Evolutionary conservation across 2,888 invertebrate genomes (phyloP).

Genomic region (Megalurothrips usitatus): DNA sequence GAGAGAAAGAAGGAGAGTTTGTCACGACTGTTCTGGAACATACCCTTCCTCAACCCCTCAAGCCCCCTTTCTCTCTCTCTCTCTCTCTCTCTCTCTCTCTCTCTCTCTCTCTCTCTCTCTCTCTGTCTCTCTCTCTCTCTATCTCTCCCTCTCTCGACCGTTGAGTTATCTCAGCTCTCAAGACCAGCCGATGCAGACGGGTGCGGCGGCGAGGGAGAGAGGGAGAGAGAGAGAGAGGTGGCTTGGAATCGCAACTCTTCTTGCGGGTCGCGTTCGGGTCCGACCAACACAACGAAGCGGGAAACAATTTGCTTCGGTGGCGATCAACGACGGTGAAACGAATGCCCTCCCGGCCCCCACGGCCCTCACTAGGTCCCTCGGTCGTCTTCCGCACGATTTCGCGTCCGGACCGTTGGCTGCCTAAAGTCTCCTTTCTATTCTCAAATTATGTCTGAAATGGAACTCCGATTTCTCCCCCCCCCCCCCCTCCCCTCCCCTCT

Average conservation of each 20-base stretch:
- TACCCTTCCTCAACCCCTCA: neutral
- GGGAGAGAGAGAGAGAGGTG: too few relatives aligned
- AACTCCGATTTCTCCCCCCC: neutral
- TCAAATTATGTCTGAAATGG: slow-evolving; percentile 8
- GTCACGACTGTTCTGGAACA: neutral
- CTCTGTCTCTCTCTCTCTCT: too few relatives aligned
- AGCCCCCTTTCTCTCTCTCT: too few relatives aligned
- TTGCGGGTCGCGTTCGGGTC: too few relatives aligned
- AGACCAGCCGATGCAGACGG: too few relatives aligned
- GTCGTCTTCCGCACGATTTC: neutral
- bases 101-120: too few relatives aligned
- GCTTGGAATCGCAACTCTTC: too few relatives aligned
- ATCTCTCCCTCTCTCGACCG: too few relatives aligned
- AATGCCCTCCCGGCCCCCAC: neutral
- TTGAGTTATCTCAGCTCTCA: too few relatives aligned
- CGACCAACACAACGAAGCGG: too few relatives aligned
- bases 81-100: too few relatives aligned
- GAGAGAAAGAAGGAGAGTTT: neutral
- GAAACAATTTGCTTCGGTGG: neutral
- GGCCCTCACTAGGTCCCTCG: too few relatives aligned
- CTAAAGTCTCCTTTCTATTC: neutral
- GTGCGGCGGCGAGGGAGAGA: neutral
- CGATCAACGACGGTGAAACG: slow-evolving; percentile 10
- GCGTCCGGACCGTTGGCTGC: neutral
- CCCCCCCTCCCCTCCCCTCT: neutral